phyloP scores from a whole-genome alignment of 92 coral and sea anemone genomes.

The Heteractis magnifica region DNA sequence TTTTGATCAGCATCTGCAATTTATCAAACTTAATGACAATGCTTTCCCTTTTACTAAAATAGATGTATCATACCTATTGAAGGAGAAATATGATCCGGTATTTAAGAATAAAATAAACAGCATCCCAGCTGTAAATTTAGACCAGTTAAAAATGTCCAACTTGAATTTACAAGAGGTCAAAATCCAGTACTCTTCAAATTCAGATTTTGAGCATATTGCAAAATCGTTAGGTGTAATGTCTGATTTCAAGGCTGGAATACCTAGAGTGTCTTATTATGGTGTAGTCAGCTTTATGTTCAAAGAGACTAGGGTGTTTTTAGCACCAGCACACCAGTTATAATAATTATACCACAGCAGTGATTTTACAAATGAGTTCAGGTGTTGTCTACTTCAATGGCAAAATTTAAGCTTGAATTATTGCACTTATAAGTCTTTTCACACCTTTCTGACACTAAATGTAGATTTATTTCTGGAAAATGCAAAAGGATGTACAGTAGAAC shows the following conservation, averaged over 20 bases:
- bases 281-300: constrained; percentile 68
- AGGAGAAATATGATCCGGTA: constrained; percentile 68
- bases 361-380: too few species aligned
- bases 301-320: constrained; percentile 62
- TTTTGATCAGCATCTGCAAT: constrained; percentile 88
- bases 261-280: constrained; percentile 85
- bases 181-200: constrained; percentile 60
- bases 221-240: constrained; percentile 76
- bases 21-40: constrained; percentile 78
- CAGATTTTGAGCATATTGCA: constrained; percentile 62
- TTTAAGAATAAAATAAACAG: constrained; percentile 55
- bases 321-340: constrained; percentile 34
- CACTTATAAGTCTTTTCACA: neutral
- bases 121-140: constrained; percentile 61
- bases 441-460: neutral
- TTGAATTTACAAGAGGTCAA: constrained; percentile 53
- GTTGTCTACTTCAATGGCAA: too few species aligned
- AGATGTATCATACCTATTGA: constrained; percentile 78
- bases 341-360: too few species aligned
- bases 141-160: constrained; percentile 35
- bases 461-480: neutral
- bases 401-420: neutral
- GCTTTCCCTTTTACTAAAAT: constrained; percentile 71
- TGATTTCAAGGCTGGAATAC: constrained; percentile 88
- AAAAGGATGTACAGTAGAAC: too few species aligned